phyloP scores from a whole-genome alignment of 2,888 invertebrate genomes.

The Morpho deidamia region DNA sequence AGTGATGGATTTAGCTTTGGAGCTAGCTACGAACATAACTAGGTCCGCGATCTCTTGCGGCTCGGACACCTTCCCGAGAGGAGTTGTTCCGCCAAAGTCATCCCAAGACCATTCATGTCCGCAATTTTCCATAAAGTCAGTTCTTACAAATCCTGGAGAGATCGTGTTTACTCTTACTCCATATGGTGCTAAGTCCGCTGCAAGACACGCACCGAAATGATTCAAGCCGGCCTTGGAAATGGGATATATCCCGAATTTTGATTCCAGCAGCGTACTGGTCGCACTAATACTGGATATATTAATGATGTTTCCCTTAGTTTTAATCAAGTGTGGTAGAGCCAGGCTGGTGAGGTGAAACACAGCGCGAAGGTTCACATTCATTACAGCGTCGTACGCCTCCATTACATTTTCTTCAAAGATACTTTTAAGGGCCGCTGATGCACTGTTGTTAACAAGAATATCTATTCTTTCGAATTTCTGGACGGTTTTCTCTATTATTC shows the following conservation, averaged over 20 bases:
- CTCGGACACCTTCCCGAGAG: background rate
- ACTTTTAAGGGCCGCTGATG: background rate
- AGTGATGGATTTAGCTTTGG: background rate
- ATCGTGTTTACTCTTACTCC: conserved; percentile 2
- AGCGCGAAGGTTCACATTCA: conserved; percentile 2
- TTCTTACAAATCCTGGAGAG: background rate
- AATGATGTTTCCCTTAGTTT: conserved; percentile 1
- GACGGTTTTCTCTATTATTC: background rate
- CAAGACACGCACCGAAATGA: background rate
- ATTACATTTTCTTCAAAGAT: conserved; percentile 1
- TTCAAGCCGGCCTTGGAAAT: conserved; percentile 2
- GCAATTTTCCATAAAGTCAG: background rate
- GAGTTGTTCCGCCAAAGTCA: background rate
- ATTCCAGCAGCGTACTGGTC: background rate
- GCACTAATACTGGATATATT: background rate
- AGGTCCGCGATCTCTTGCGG: background rate
- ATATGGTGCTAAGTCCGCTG: background rate
- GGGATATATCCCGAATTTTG: background rate
- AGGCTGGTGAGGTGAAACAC: conserved; percentile 1
- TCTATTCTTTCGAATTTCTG: background rate
- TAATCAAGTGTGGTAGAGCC: background rate
- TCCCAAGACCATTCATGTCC: background rate
- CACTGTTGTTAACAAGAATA: conserved; percentile 1
- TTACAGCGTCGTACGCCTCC: background rate
- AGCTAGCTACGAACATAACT: background rate